Conservation (phyloP, 2,888 invertebrate species). For the Macrostomum cliftonense region DNA sequence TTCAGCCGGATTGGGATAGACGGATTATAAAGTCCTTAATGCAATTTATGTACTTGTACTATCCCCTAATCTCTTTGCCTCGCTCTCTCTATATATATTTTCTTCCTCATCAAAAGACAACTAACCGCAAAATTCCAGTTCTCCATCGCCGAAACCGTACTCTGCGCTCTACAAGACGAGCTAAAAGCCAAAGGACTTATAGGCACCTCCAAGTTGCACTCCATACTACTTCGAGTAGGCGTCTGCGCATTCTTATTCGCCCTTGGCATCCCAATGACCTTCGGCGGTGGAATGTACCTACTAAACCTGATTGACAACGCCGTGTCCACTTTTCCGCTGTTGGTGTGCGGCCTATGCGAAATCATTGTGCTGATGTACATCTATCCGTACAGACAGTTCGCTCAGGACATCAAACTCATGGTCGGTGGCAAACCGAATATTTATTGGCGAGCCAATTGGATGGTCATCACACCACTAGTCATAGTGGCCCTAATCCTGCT, state of each 20-base stretch:
- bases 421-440: constrained; percentile 24
- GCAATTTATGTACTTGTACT: too few species aligned
- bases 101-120: too few species aligned
- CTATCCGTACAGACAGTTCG: constrained; percentile 18
- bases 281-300: constrained; percentile 12
- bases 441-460: constrained; percentile 33
- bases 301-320: constrained; percentile 12
- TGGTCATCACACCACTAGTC: constrained; percentile 24
- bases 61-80: too few species aligned
- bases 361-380: constrained; percentile 4
- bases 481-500: constrained; percentile 34
- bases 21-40: too few species aligned
- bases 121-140: constrained; percentile 18
- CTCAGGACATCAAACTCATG: constrained; percentile 31
- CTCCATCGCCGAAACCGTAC: constrained; percentile 34
- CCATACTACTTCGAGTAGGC: constrained; percentile 10
- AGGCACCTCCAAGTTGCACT: constrained; percentile 9
- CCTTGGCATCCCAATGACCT: constrained; percentile 9
- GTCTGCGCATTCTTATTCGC: constrained; percentile 9
- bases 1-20: too few species aligned
- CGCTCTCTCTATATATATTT: too few species aligned
- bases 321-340: constrained; percentile 11
- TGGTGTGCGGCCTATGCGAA: constrained; percentile 12
- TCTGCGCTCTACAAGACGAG: constrained; percentile 33
- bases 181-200: constrained; percentile 13